These are phyloP conservation scores for Coryphaenoides rupestris DNA, from an alignment of 2,113 vertebrate species.

Conservation along the genomic window DNA sequence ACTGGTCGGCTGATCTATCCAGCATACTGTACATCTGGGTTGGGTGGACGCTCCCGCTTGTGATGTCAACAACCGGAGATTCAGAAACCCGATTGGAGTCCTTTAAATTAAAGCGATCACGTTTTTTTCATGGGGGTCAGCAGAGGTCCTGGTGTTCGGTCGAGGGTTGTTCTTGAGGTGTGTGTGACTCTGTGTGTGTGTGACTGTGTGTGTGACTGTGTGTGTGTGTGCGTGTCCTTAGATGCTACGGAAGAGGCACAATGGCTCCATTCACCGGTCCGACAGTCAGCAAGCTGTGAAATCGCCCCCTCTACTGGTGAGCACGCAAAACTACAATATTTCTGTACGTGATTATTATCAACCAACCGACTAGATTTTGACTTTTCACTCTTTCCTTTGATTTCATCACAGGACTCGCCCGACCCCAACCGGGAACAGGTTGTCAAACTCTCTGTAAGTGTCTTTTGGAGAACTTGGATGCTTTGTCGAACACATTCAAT, in stretches of 20 bases:
- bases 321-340: conserved; percentile 19
- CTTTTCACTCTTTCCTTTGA: not conserved
- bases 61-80: too few species aligned
- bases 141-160: too few species aligned
- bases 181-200: too few species aligned
- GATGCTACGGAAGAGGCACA: conserved; percentile 87
- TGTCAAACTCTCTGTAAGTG: conserved; percentile 92
- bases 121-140: too few species aligned
- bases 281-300: conserved; percentile 95
- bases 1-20: too few species aligned
- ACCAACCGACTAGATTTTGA: not conserved
- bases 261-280: conserved; percentile 79
- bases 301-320: conserved; percentile 91
- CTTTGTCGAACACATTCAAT: not conserved
- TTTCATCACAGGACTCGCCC: conserved; percentile 82
- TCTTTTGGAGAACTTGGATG: not conserved
- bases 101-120: too few species aligned
- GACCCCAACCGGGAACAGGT: conserved; percentile 85
- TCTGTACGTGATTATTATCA: too few species aligned
- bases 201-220: too few species aligned
- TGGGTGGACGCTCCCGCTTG: too few species aligned
- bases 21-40: too few species aligned
- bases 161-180: too few species aligned
- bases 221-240: conserved; percentile 36
- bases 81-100: too few species aligned